Evolutionary conservation across 2,797 vertebrate genomes (phyloP).

Genomic region (Enoplosus armatus): DNA sequence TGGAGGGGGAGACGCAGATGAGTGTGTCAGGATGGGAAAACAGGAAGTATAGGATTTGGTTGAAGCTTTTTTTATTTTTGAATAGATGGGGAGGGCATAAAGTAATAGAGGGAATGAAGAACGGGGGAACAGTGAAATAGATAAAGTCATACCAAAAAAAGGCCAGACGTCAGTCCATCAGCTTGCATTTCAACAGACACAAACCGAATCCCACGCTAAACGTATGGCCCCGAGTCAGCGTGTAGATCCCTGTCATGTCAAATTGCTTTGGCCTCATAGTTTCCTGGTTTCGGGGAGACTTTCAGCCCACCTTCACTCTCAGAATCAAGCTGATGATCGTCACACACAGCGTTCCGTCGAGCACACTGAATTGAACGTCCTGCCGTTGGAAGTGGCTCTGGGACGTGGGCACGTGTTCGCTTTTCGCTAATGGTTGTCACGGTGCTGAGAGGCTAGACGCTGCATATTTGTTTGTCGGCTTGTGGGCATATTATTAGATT

Average conservation of each 20-base stretch:
- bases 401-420: not conserved
- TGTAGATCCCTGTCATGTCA: conserved; percentile 9
- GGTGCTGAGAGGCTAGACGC: not conserved
- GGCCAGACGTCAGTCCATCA: conserved; percentile 8
- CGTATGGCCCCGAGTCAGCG: conserved; percentile 1
- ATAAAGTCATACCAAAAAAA: conserved; percentile 6
- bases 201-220: conserved; percentile 8
- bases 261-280: not conserved
- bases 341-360: not conserved
- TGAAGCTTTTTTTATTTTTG: not conserved
- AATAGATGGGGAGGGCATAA: not conserved
- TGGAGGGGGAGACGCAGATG: conserved; percentile 2
- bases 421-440: conserved; percentile 3
- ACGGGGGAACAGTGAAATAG: not conserved
- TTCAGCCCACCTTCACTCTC: not conserved
- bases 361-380: not conserved
- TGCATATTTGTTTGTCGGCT: not conserved
- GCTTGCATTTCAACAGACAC: conserved; percentile 3
- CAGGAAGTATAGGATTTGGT: not conserved
- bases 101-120: not conserved
- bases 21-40: not conserved
- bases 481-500: not conserved
- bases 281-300: conserved; percentile 6
- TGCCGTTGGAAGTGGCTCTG: conserved; percentile 13
- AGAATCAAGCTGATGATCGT: conserved; percentile 16